Base-by-base conservation (phyloP, 2,113 vertebrate genomes). In the Pteruthius melanotis region DNA sequence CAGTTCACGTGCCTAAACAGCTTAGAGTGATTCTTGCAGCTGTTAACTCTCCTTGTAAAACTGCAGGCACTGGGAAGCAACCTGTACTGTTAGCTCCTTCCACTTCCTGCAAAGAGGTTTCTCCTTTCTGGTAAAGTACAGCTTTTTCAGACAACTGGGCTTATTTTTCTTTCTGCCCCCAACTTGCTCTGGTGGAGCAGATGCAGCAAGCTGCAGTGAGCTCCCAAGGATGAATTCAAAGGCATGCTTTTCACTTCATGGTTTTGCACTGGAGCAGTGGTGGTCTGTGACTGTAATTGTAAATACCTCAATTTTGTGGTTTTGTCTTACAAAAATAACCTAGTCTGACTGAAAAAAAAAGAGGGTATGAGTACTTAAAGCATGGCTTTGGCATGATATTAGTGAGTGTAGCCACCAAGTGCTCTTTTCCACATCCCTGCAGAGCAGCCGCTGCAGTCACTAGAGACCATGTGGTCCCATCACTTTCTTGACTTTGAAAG, bases 381-480 rank as follows among this genome's bases (percentile, higher is more conserved):
- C 5, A 6, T 27, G 21, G 7, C 24, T 89, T 87, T 89, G 44
- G 22, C 23, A 26, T n/a, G 20, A 13, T 80, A 16, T 1, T 11
- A 59, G 17, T 83, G n/a, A 47, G 37, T 2, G 2, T n/a, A 64
- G 26, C 30, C 44, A 64, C 47, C 33, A 75, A 2, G 20, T 75
- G 33, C 37, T 45, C 44, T 83, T 85, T 81, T 60, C 20, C 19
- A 26, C 0, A 0, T 70, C n/a, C 7, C 37, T 60, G 30, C 40
- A 22, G 33, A 72, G 47, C 42, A 54, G 28, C 28, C 15, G 2
- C 39, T 42, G 57, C 39, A 9, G 56, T 24, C 68, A 20, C 13
- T 31, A 9, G 39, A 21, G 40, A 64, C 30, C 0, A 1, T 0
- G 1, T 10, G 5, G 27, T 85, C 63, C 78, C 42, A 39, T 50